A percentile compares a stretch with the other conserved stretches of the same genome.
phyloP scores from a whole-genome alignment of 2,888 invertebrate species.

The Hirtodrosophila duncani region DNA sequence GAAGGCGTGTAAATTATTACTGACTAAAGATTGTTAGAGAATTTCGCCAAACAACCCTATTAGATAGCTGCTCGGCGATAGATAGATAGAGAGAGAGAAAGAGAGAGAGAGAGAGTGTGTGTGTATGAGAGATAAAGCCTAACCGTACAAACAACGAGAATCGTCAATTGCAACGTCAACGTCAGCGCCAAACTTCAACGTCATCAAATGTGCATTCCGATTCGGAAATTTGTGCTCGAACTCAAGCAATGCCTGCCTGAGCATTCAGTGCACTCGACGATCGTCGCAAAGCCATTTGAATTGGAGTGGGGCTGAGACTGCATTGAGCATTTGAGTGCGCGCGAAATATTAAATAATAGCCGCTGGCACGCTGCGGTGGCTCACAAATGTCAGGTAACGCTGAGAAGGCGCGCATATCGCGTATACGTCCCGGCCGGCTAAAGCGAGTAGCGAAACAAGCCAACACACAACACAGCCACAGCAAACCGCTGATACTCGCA shows the following conservation, averaged over 20 bases:
- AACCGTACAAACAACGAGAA: too few relatives aligned
- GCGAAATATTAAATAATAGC: conserved; percentile 61
- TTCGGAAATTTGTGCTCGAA: too few relatives aligned
- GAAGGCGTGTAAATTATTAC: too few relatives aligned
- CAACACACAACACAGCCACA: too few relatives aligned
- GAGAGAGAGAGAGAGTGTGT: conserved; percentile 1
- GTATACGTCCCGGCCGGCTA: conserved; percentile 54
- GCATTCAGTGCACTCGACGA: conserved; percentile 18
- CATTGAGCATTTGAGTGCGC: not conserved
- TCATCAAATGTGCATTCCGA: too few relatives aligned
- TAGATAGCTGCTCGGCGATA: too few relatives aligned
- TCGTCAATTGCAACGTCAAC: too few relatives aligned
- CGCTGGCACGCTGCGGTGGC: conserved; percentile 27
- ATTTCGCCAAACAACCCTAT: conserved; percentile 1
- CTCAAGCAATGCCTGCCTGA: too few relatives aligned
- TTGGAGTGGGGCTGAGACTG: conserved; percentile 6
- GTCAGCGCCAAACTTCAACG: too few relatives aligned
- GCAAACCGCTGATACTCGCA: conserved; percentile 16
- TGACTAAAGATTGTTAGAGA: too few relatives aligned
- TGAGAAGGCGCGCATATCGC: conserved; percentile 54
- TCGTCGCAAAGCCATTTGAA: conserved; percentile 16
- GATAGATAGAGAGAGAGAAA: not conserved
- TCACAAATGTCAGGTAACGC: conserved; percentile 45
- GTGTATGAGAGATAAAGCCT: conserved; percentile 20
- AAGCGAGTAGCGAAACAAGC: conserved; percentile 4